Percentiles rank a stretch among this genome's conserved stretches.
Evolutionary conservation across 2,113 vertebrate genomes (phyloP).

Genomic region (Oceanodroma tethys): DNA sequence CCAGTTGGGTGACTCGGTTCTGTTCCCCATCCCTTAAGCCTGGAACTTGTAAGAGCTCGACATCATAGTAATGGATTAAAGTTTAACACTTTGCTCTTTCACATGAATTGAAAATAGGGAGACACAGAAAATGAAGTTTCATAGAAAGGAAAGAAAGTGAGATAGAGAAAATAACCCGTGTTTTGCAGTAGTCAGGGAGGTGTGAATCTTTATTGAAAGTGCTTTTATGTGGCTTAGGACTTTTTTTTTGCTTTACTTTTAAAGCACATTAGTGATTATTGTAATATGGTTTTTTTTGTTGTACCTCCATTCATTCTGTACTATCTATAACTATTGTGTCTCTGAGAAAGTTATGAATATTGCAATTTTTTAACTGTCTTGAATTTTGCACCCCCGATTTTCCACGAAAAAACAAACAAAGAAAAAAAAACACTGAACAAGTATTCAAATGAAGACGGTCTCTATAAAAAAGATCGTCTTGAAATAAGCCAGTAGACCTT

Average conservation of each 20-base stretch:
- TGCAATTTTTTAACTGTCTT: neutral
- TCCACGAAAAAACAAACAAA: neutral
- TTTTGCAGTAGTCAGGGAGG: neutral
- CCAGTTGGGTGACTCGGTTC: neutral
- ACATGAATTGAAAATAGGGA: neutral
- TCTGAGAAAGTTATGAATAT: neutral
- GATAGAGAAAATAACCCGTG: neutral
- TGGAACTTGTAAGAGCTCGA: neutral
- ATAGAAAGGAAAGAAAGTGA: neutral
- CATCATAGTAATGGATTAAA: neutral
- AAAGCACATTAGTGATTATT: neutral
- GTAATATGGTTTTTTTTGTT: neutral
- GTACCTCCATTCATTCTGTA: neutral
- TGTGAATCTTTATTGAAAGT: neutral
- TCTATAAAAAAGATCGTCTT: neutral
- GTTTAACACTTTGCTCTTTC: neutral
- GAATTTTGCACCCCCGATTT: neutral
- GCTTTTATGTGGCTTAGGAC: neutral
- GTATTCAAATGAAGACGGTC: neutral
- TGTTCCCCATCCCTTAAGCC: neutral
- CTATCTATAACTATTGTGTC: neutral
- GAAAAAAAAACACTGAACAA: neutral
- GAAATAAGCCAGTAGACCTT: constrained; percentile 35
- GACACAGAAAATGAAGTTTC: neutral
- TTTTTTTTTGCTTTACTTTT: neutral